Percentiles rank a stretch among this genome's conserved stretches.
These are phyloP conservation scores for Orchesellides sinensis DNA, from an alignment of 2,888 invertebrate genomes.

Conservation along the genomic window DNA sequence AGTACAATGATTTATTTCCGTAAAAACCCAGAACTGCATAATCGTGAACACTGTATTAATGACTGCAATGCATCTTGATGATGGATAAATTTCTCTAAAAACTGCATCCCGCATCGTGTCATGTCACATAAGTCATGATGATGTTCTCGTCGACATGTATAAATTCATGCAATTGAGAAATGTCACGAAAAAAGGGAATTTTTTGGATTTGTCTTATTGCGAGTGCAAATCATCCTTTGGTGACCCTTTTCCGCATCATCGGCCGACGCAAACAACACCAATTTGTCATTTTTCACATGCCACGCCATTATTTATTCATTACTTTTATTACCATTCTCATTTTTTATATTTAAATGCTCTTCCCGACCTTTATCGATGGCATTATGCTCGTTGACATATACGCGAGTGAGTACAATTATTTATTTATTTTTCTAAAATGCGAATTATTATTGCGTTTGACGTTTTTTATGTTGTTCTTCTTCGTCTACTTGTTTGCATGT, in stretches of 20 bases:
- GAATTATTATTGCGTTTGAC: background rate
- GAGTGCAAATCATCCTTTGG: slow-evolving; percentile 30
- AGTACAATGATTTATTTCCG: no score
- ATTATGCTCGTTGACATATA: background rate
- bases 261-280: background rate
- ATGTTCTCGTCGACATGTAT: no score
- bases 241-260: background rate
- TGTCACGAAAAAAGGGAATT: background rate
- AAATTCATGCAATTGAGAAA: background rate
- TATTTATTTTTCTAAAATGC: background rate
- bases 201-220: slow-evolving; percentile 7
- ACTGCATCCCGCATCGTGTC: no score
- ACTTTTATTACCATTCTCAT: background rate
- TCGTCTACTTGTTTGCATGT: slow-evolving; percentile 15
- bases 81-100: no score
- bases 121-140: no score
- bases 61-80: no score
- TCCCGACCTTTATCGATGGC: background rate
- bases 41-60: no score
- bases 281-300: slow-evolving; percentile 39
- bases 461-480: background rate
- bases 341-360: background rate
- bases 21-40: no score
- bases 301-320: slow-evolving; percentile 1
- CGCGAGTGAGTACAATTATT: background rate